Percentiles rank a stretch among this genome's conserved stretches.
Evolutionary conservation across 2,797 vertebrate genomes (phyloP).

Genomic region (Girardinus metallicus): DNA sequence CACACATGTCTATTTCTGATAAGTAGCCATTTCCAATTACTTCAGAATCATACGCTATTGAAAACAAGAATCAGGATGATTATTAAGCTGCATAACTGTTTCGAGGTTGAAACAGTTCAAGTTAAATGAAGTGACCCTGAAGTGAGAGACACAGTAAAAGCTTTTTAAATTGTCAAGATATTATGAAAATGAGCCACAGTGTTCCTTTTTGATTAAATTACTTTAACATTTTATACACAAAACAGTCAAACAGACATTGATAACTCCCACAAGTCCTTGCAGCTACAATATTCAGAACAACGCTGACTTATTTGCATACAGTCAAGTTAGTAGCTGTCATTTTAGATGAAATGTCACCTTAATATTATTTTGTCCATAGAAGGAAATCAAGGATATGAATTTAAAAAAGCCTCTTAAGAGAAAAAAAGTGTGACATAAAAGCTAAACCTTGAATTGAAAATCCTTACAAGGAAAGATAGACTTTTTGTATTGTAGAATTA

Average conservation of each 20-base stretch:
- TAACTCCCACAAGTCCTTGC: not conserved
- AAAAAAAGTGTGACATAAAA: not conserved
- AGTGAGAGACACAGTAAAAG: not conserved
- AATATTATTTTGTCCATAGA: not conserved
- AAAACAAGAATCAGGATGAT: not conserved
- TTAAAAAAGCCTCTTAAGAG: not conserved
- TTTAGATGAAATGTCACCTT: not conserved
- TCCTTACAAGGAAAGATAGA: not conserved
- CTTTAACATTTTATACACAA: not conserved
- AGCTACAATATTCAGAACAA: not conserved
- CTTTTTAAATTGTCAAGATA: not conserved
- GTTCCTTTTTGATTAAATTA: not conserved
- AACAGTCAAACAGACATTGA: not conserved
- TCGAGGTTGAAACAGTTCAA: not conserved
- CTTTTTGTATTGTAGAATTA: not conserved
- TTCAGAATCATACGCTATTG: not conserved
- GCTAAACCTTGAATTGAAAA: not conserved
- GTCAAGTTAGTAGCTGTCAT: not conserved
- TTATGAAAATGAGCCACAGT: not conserved
- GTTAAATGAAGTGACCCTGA: not conserved
- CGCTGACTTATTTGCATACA: not conserved
- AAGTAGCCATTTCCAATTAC: not conserved
- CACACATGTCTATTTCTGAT: not conserved
- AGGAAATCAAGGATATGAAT: not conserved
- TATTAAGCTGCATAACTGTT: not conserved